phyloP scores from a whole-genome alignment of 2,888 invertebrate species.

The Mellilla xanthometata region DNA sequence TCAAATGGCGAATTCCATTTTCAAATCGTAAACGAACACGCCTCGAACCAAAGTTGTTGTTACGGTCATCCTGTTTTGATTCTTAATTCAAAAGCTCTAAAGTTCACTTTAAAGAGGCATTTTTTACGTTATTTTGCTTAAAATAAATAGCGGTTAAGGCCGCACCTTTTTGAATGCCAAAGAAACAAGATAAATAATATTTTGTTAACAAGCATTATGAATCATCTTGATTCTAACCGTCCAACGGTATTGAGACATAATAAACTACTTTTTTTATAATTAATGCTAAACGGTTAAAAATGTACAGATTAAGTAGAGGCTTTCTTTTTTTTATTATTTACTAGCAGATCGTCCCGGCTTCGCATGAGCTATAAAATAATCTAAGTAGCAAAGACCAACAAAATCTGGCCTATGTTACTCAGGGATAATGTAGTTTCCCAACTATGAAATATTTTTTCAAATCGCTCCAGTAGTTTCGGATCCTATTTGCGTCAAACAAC shows the following conservation, averaged over 20 bases:
- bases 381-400: too few relatives aligned
- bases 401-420: too few relatives aligned
- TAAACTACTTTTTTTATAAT: neutral
- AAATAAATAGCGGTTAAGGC: slow-evolving; percentile 8
- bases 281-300: too few relatives aligned
- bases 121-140: neutral
- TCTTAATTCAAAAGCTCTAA: slow-evolving; percentile 7
- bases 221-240: neutral
- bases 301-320: too few relatives aligned
- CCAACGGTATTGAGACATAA: slow-evolving; percentile 4
- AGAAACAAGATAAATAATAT: too few relatives aligned
- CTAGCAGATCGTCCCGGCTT: too few relatives aligned
- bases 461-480: too few relatives aligned
- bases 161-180: slow-evolving; percentile 12
- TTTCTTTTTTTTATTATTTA: too few relatives aligned
- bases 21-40: slow-evolving; percentile 45
- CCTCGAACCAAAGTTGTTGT: slow-evolving; percentile 25
- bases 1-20: slow-evolving; percentile 55
- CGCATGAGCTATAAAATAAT: too few relatives aligned
- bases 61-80: slow-evolving; percentile 10
- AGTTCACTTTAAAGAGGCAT: slow-evolving; percentile 14
- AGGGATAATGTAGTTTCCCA: too few relatives aligned
- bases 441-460: too few relatives aligned
- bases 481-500: too few relatives aligned
- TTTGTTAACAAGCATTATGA: slow-evolving; percentile 6